Evolutionary conservation across 2,113 vertebrate species (phyloP).

Genomic region (Acanthochromis polyacanthus): DNA sequence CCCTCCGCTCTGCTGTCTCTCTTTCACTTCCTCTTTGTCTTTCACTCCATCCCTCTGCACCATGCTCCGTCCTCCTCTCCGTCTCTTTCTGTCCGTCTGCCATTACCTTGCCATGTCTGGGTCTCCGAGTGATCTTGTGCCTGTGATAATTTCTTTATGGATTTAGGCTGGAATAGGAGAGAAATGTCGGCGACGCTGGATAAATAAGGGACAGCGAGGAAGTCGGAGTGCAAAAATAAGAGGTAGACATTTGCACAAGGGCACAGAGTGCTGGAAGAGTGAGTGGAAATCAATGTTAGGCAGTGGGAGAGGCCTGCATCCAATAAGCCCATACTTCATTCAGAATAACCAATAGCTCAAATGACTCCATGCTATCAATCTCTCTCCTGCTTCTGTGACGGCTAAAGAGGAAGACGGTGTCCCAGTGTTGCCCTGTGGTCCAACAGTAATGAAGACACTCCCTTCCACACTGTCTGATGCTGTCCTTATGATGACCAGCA

Average conservation of each 20-base stretch:
- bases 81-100: constrained; percentile 18
- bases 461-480: neutral
- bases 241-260: constrained; percentile 67
- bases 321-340: constrained; percentile 80
- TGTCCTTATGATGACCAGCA: constrained; percentile 2
- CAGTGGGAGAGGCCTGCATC: constrained; percentile 65
- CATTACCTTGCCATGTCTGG: neutral
- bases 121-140: constrained; percentile 9
- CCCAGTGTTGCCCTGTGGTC: constrained; percentile 25
- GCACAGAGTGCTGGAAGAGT: constrained; percentile 65
- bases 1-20: constrained; percentile 46
- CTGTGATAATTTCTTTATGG: constrained; percentile 48
- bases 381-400: constrained; percentile 57
- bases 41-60: constrained; percentile 56
- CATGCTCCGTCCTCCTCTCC: constrained; percentile 21
- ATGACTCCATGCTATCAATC: constrained; percentile 78
- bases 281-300: constrained; percentile 83
- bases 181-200: constrained; percentile 39
- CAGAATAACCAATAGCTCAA: constrained; percentile 81
- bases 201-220: constrained; percentile 39
- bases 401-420: constrained; percentile 43
- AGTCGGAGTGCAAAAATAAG: constrained; percentile 14
- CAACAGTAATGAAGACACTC: constrained; percentile 42
- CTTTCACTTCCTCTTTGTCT: constrained; percentile 75
- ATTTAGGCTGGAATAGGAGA: constrained; percentile 3